Conservation (phyloP, 2,888 invertebrate species). For the Cybosia mesomella region DNA sequence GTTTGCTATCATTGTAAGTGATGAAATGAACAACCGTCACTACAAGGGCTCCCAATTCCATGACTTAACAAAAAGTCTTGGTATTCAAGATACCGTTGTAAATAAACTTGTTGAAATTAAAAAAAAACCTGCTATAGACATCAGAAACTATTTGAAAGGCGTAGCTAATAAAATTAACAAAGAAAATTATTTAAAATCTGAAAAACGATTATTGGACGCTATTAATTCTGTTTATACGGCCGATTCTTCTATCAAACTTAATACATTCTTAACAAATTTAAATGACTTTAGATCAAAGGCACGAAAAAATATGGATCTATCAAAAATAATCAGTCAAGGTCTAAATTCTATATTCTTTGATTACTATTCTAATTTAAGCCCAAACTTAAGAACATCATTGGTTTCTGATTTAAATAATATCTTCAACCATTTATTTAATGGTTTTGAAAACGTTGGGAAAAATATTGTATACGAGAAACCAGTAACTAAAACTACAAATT, state of each 20-base stretch:
- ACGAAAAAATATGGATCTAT: constrained; percentile 41
- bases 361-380: constrained; percentile 57
- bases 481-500: background rate
- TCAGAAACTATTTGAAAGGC: constrained; percentile 47
- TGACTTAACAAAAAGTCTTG: constrained; percentile 51
- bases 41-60: constrained; percentile 58
- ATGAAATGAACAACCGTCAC: constrained; percentile 60
- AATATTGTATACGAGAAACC: background rate
- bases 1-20: constrained; percentile 47
- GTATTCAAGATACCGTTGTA: constrained; percentile 49
- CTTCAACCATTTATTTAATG: background rate
- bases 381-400: constrained; percentile 48
- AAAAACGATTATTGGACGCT: constrained; percentile 48
- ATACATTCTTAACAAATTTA: constrained; percentile 50
- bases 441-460: background rate
- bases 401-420: constrained; percentile 28
- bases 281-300: constrained; percentile 41
- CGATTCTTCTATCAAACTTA: constrained; percentile 46
- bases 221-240: constrained; percentile 61
- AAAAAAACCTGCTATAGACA: constrained; percentile 34
- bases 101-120: constrained; percentile 49
- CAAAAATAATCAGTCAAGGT: constrained; percentile 48
- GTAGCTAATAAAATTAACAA: constrained; percentile 34
- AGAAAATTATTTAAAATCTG: constrained; percentile 30
- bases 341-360: constrained; percentile 60